Conservation (phyloP, 2,797 vertebrate species). For the Cossypha polioptera region DNA sequence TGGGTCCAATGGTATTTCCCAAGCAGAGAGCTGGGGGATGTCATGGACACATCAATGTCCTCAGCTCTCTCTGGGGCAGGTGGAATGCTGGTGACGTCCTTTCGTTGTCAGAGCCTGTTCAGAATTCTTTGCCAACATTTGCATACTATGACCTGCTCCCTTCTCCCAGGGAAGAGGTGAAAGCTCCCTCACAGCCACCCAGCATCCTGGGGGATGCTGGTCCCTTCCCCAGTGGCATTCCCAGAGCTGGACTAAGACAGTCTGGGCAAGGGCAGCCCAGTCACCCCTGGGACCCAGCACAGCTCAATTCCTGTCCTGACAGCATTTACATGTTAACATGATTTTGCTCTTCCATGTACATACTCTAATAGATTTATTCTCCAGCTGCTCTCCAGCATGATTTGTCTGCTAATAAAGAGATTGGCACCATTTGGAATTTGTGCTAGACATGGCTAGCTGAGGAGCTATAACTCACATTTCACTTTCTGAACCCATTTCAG, state of each 20-base stretch:
- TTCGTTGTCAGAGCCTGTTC: background rate
- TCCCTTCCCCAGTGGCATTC: background rate
- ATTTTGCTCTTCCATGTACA: background rate
- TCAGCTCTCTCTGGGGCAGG: background rate
- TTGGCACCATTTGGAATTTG: background rate
- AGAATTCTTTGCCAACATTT: background rate
- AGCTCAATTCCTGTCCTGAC: background rate
- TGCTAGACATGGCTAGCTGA: background rate
- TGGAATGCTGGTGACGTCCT: accelerated
- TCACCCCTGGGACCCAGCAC: too few species aligned
- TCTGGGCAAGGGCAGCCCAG: background rate
- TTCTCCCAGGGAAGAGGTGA: background rate
- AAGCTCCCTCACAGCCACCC: accelerated
- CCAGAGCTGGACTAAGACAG: background rate
- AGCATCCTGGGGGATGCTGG: accelerated
- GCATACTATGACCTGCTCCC: background rate
- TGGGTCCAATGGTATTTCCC: accelerated
- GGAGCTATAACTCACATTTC: background rate
- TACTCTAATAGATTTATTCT: background rate
- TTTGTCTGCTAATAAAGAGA: background rate
- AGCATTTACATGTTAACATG: background rate
- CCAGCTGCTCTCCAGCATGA: background rate
- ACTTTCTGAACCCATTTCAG: background rate
- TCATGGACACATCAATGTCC: accelerated
- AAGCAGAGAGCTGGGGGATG: background rate